Evolutionary conservation across 2,113 vertebrate species (phyloP).

Genomic region (Pseudorectes ferrugineus): DNA sequence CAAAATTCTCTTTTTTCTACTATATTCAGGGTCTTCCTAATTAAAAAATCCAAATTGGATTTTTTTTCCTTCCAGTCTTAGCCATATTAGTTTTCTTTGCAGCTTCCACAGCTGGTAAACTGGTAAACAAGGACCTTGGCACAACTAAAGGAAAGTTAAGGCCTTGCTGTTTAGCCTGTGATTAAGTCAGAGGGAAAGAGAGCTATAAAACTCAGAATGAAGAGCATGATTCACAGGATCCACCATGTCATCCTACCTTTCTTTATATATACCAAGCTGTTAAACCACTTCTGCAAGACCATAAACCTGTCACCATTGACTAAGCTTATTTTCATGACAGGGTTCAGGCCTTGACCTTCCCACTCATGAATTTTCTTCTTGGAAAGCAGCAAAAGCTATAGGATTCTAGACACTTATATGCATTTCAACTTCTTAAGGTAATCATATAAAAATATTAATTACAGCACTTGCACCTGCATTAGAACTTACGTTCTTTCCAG

Average conservation of each 20-base stretch:
- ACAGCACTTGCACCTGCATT: not conserved
- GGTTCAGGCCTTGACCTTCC: not conserved
- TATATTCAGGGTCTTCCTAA: not conserved
- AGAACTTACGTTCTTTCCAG: not conserved
- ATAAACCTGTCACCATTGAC: not conserved
- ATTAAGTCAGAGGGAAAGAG: not conserved
- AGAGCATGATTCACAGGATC: constrained; percentile 20
- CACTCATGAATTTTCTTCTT: not conserved
- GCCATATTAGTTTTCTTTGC: not conserved
- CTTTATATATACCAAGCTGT: not conserved
- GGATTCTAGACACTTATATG: not conserved
- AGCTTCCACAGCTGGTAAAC: not conserved
- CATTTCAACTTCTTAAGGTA: not conserved
- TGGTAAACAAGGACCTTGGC: not conserved
- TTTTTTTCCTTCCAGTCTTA: not conserved
- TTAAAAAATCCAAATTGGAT: not conserved
- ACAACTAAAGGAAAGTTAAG: constrained; percentile 13
- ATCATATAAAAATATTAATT: not conserved
- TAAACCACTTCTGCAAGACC: not conserved
- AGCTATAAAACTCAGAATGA: not conserved
- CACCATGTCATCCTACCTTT: not conserved
- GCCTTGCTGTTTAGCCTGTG: not conserved
- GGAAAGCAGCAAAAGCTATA: not conserved
- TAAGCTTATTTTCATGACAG: not conserved
- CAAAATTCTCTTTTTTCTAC: not conserved